Evolutionary conservation across 2,797 vertebrate species (phyloP), one percentile per base, ranked within the genome.

Genomic region (Periophthalmus magnuspinnatus): DNA sequence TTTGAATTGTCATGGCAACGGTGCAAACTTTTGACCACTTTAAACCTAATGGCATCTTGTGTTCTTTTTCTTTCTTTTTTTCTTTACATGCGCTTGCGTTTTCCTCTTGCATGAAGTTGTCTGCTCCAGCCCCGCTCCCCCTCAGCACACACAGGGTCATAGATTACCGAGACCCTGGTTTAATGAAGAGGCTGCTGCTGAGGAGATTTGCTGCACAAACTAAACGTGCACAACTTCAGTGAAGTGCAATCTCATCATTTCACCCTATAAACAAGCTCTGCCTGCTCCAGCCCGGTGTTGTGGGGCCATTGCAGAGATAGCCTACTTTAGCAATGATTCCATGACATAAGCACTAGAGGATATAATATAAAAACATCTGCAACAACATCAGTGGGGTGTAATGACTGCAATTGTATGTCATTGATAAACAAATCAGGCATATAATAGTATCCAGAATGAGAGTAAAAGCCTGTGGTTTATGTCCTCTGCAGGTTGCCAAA

Each of bases 211-310:
- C 66, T 62, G 75, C 22, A 8, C 71, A 75, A 65, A 68, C 62
- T 81, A 77, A 86, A 79, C 5, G 7, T 75, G 69, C 17, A 71
- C 70, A 68, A 68, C 65, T 68, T 70, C 16, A 70, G 76, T 68
- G 67, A 76, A 84, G 62, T 84, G 79, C 78, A 75, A 64, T 13
- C 64, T 85, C 78, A 78, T 86, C 81, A 78, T 81, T 84, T 81
- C 76, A 22, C 69, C 34, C 32, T 63, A 70, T 72, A 77, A 81
- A 79, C 74, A 81, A 71, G 67, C 45, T 74, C 19, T 3, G 16
- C 36, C 14, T 66, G 61, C 73, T 75, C 74, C 32, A 59, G 59
- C 5, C 32, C 17, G 63, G 64, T 59, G 19, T 19, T 38, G 61
- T 47, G 21, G 36, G 5, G 47, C 63, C 74, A 60, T 32, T 41